These are phyloP conservation scores for Hypomecis punctinalis DNA, from an alignment of 2,888 invertebrate species.

Conservation along the genomic window DNA sequence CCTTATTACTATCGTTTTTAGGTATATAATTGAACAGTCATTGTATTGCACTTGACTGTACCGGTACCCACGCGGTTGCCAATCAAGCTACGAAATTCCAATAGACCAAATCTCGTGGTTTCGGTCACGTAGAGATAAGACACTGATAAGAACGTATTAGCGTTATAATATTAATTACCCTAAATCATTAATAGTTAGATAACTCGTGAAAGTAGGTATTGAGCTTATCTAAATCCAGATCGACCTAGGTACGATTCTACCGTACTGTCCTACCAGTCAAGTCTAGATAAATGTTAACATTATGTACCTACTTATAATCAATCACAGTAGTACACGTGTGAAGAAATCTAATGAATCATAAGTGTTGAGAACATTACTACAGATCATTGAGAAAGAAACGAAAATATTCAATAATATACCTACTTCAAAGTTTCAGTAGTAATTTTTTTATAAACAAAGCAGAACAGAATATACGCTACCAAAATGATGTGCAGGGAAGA, in stretches of 20 bases:
- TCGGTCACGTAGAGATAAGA: constrained; percentile 68
- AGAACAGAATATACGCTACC: too few species aligned
- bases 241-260: constrained; percentile 2
- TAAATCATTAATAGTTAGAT: constrained; percentile 14
- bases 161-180: constrained; percentile 34
- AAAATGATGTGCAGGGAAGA: too few species aligned
- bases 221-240: constrained; percentile 10
- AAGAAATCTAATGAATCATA: not conserved
- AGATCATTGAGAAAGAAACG: too few species aligned
- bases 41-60: not conserved
- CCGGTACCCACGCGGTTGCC: constrained; percentile 8
- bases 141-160: constrained; percentile 52
- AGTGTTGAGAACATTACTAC: too few species aligned
- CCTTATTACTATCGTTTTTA: constrained; percentile 17
- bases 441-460: too few species aligned
- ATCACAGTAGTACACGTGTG: not conserved
- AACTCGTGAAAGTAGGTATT: constrained; percentile 6
- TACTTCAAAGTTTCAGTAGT: too few species aligned
- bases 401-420: too few species aligned
- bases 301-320: not conserved
- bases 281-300: not conserved
- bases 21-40: constrained; percentile 25
- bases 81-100: constrained; percentile 27
- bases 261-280: not conserved
- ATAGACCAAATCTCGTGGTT: constrained; percentile 51